Percentiles rank a stretch among this genome's conserved stretches.
Evolutionary conservation across 2,113 vertebrate species (phyloP).

Genomic region (Mormyrus iriodes): DNA sequence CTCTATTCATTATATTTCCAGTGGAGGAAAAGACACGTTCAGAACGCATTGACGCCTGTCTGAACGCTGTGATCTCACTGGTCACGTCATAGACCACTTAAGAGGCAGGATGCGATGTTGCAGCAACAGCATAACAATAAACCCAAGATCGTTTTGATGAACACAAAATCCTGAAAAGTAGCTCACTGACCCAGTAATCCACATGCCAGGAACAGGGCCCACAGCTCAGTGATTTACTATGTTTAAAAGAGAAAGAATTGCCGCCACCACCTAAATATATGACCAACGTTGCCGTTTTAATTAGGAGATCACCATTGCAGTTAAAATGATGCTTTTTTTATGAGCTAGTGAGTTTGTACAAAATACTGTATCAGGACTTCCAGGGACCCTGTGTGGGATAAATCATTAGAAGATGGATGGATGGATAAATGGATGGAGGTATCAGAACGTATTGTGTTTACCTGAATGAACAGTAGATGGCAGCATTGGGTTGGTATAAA

Average conservation of each 20-base stretch:
- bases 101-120: not conserved
- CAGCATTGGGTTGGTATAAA: not conserved
- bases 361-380: not conserved
- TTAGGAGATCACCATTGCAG: not conserved
- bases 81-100: too few relatives aligned
- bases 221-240: not conserved
- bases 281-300: not conserved
- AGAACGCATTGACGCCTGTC: too few relatives aligned
- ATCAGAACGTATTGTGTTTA: not conserved
- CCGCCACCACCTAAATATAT: not conserved
- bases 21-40: too few relatives aligned
- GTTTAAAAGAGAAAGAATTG: not conserved
- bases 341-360: not conserved
- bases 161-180: not conserved
- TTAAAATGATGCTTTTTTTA: not conserved
- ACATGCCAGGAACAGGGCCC: not conserved
- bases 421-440: not conserved
- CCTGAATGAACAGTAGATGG: not conserved
- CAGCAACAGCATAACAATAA: not conserved
- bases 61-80: not conserved
- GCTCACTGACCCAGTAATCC: not conserved
- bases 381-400: not conserved
- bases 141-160: not conserved
- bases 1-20: too few relatives aligned
- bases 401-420: not conserved